Base-by-base conservation (phyloP, 2,888 invertebrate genomes). In the Copidosoma aretas region DNA sequence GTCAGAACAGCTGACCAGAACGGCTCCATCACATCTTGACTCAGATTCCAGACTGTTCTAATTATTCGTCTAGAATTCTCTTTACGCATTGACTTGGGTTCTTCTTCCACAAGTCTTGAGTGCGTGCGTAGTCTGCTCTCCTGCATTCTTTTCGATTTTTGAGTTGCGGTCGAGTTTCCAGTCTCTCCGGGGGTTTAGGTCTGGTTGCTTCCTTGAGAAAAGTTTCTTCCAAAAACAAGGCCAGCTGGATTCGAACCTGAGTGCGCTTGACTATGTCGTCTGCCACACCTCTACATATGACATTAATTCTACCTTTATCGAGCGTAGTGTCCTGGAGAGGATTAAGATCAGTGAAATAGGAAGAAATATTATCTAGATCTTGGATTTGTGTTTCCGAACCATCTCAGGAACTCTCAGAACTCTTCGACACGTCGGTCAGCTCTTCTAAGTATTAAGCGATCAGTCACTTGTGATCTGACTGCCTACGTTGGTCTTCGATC, bases 101-200 rank as follows among this genome's bases (percentile, higher is more conserved):
- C 54, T 60, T 73, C 12, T 61, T 63, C 74, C 73, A 74, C 0
- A 71, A 39, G 0, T 59, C 41, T 17, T 75, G 74, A 1, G 56
- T 60, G 8, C 41, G 66, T 0, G 66, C 71, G 24, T 70, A 74
- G 1, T 68, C 71, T 1, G n/a, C 12, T 14, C 60, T 22, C 4
- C 60, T 8, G 10, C 60, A 14, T 12, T n/a, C 46, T 4, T 4
- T 4, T 2, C 15, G 2, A 14, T 46, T 46, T 15, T 12, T 14
- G 3, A 3, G 12, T 14, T 21, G 10, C 3, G 19, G 17, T n/a
- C n/a, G n/a, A n/a, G n/a, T n/a, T n/a, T n/a, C n/a, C 2, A 5
- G 3, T 53, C 53, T 14, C 3, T 53, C 53, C 3, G 10, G 5
- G 21, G 12, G 22, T 53, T n/a, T n/a, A n/a, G n/a, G n/a, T n/a